Evolutionary conservation across 2,797 vertebrate genomes (phyloP).

Genomic region (Coregonus ussuriensis): DNA sequence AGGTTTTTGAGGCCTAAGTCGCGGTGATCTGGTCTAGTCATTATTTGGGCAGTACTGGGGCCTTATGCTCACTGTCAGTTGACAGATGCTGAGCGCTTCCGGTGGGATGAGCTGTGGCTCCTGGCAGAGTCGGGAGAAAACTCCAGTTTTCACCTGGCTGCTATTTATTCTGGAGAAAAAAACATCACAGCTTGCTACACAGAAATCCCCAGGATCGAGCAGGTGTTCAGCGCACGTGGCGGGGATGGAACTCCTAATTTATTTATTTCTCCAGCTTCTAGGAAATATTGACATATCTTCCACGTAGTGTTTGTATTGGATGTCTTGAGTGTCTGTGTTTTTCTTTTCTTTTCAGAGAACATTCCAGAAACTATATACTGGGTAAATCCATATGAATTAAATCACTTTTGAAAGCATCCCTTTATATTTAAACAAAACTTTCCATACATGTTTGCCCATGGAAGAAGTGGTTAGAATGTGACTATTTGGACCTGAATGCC

Average conservation of each 20-base stretch:
- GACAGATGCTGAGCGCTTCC: slow-evolving; percentile 63
- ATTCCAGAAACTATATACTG: slow-evolving; percentile 1
- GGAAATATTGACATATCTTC: slow-evolving; percentile 61
- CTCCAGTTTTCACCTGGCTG: slow-evolving; percentile 59
- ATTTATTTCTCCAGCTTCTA: slow-evolving; percentile 48
- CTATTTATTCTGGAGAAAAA: slow-evolving; percentile 63
- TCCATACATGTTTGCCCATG: too few relatives aligned
- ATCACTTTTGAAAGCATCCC: too few relatives aligned
- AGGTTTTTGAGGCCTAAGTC: slow-evolving; percentile 49
- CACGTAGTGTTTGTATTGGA: slow-evolving; percentile 28
- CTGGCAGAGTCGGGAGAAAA: slow-evolving; percentile 52
- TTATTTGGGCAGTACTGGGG: slow-evolving; percentile 50
- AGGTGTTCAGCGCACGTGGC: slow-evolving; percentile 58
- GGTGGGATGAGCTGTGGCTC: slow-evolving; percentile 49
- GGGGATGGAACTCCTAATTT: slow-evolving; percentile 49
- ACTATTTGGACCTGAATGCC: too few relatives aligned
- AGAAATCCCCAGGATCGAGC: slow-evolving; percentile 50
- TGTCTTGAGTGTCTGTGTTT: slow-evolving; percentile 16
- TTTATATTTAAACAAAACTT: too few relatives aligned
- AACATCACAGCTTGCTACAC: slow-evolving; percentile 64
- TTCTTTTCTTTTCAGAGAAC: slow-evolving; percentile 18
- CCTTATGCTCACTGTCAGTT: slow-evolving; percentile 55
- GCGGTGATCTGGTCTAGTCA: slow-evolving; percentile 48
- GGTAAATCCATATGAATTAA: too few relatives aligned
- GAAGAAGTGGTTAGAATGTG: too few relatives aligned